Evolutionary conservation across 2,797 vertebrate genomes (phyloP), one percentile per base, ranked within the genome.

Genomic region (Sebastes reedi): DNA sequence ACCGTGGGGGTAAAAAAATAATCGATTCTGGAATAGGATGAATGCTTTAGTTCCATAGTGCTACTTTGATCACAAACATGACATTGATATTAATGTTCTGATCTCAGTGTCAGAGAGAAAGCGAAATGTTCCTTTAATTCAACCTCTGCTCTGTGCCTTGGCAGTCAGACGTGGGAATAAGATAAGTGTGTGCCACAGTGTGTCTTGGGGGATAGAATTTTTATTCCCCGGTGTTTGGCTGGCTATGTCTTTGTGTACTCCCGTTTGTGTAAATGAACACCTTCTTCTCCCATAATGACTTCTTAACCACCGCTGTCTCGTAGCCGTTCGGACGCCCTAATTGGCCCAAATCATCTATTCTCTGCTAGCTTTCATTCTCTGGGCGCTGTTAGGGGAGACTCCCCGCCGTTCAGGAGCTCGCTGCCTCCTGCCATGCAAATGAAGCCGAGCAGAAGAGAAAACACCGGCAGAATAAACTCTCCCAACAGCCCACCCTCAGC

Each of bases 351-450:
- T 92, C 64, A 82, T 84, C 76, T 54, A 75, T 88, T 78, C 76
- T 80, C 46, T 56, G 55, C 34, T n/a, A 58, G 70, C 54, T 66
- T 82, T 80, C 54, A 8, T 72, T 82, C 64, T 83, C 64, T 36
- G 52, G 68, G 42, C 4, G 12, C 73, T 50, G 55, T 65, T 34
- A 79, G 68, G 55, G 55, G 36, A 73, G 70, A 54, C 70, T 66
- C 77, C 84, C 71, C 7, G 30, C 77, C 80, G 83, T 67, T 82
- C 18, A 11, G 79, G 71, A 71, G 42, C 67, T 80, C 9, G 72
- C 70, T 82, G 84, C 67, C 86, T 81, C 77, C 69, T 72, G 72
- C 65, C 75, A 87, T 89, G 81, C 68, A 87, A 88, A 89, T 89
- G 77, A 89, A 80, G 78, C 85, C 18, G 4, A 68, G 36, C 72